A percentile compares a stretch with the other conserved stretches of the same genome.
These are phyloP conservation scores for Lochmaea crataegi DNA, from an alignment of 2,888 invertebrate species.

Conservation along the genomic window DNA sequence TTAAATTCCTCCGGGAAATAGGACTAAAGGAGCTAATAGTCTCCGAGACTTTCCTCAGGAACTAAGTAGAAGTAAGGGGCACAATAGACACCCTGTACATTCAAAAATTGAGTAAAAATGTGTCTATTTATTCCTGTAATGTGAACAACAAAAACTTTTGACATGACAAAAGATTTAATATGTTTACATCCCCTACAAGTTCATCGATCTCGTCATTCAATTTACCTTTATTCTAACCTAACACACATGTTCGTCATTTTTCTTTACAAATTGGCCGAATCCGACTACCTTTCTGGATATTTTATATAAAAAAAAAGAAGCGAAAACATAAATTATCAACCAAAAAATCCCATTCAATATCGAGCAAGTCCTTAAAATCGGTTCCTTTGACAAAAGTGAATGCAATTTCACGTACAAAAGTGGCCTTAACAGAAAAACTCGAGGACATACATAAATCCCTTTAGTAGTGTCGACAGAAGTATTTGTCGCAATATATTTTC, in stretches of 20 bases:
- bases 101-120: no score
- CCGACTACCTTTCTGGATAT: constrained; percentile 29
- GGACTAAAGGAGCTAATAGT: no score
- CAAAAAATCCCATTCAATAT: constrained; percentile 40
- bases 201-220: constrained; percentile 8
- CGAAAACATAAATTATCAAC: constrained; percentile 43
- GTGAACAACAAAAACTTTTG: not conserved
- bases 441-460: constrained; percentile 54
- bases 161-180: constrained; percentile 8
- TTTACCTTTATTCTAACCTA: constrained; percentile 20
- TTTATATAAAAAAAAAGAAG: constrained; percentile 35
- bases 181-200: constrained; percentile 13
- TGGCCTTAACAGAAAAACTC: constrained; percentile 51
- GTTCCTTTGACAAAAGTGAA: constrained; percentile 51
- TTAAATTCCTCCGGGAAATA: no score
- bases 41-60: no score
- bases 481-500: constrained; percentile 54
- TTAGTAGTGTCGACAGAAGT: constrained; percentile 53
- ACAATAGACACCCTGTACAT: no score
- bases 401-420: constrained; percentile 54
- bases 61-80: no score
- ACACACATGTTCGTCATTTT: constrained; percentile 28
- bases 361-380: constrained; percentile 36
- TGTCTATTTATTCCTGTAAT: no score
- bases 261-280: constrained; percentile 26